These are phyloP conservation scores for Ostrea edulis DNA, from an alignment of 1,140 invertebrate species.

Conservation along the genomic window DNA sequence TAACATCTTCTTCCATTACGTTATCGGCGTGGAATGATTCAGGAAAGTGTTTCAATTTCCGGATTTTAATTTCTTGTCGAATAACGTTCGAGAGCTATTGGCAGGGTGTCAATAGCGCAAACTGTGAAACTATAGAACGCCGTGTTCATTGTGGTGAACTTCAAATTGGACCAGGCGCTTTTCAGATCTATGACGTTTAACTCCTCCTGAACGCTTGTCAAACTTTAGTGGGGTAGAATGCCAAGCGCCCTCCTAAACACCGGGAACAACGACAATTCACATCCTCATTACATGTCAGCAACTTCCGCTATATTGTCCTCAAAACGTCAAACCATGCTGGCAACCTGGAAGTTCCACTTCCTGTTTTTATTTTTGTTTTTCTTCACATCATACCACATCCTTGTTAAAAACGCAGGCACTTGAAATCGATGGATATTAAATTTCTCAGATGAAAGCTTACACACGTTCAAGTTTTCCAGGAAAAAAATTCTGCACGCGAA, in stretches of 20 bases:
- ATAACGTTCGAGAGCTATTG: not conserved
- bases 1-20: conserved; percentile 19
- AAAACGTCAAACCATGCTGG: not conserved
- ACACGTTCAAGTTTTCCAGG: no score
- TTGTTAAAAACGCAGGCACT: not conserved
- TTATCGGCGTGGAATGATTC: conserved; percentile 16
- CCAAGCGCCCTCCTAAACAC: not conserved
- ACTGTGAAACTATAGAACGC: not conserved
- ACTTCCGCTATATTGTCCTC: not conserved
- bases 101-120: not conserved
- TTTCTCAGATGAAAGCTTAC: no score
- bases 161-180: not conserved
- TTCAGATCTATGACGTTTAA: not conserved
- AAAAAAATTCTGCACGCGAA: no score
- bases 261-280: not conserved
- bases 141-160: not conserved
- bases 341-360: not conserved
- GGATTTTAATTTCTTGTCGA: conserved; percentile 39
- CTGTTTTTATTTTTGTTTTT: conserved; percentile 6
- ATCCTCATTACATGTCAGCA: not conserved
- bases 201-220: not conserved
- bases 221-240: not conserved
- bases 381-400: not conserved
- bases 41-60: conserved; percentile 35
- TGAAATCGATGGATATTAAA: no score